Base-by-base conservation (phyloP, 2,888 invertebrate genomes). In the Agriopis aurantiaria region DNA sequence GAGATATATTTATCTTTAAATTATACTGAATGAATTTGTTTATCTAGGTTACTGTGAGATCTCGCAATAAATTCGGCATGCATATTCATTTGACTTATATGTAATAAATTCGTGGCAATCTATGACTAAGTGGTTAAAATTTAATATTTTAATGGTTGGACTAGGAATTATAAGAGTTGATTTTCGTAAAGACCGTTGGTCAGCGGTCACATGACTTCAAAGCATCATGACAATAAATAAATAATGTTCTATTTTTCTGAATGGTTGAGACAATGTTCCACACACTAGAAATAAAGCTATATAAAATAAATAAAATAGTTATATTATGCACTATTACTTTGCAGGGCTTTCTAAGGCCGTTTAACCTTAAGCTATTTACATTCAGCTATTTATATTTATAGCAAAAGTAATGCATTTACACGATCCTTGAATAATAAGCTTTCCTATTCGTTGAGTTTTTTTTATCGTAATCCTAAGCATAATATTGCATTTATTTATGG, bases 161-260 rank as follows among this genome's bases (percentile, higher is more conserved):
- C 73, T 78, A 82, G 76, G 73, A 52, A 73, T 72, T 78, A 79
- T 74, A 68, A 71, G 79, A 78, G 75, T 78, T 82, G 78, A 78
- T 78, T 79, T 78, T 77, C 80, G 75, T 80, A 75, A 73, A 74
- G 77, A 79, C 73, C 76, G 45, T 74, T 74, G 52, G 69, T 73
- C 72, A 80, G 71, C 80, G 75, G 55, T 76, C 75, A 71, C 75
- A 60, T 73, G 82, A 84, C 81, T 84, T 84, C 79, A 85, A 82
- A 88, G 82, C 83, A 88, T 88, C 89, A 90, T 93, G 93, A 93
- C 93, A 93, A 93, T 93, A 93, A 92, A 83, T 88, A 86, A 82
- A 86, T 82, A 84, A 85, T 81, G 78, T 83, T 87, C 82, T 91
- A 91, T 92, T 90, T 91, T 88, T 87, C 87, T 86, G 85, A 86